These are phyloP conservation scores for Belonocnema kinseyi DNA, from an alignment of 1,140 invertebrate species.

Conservation along the genomic window DNA sequence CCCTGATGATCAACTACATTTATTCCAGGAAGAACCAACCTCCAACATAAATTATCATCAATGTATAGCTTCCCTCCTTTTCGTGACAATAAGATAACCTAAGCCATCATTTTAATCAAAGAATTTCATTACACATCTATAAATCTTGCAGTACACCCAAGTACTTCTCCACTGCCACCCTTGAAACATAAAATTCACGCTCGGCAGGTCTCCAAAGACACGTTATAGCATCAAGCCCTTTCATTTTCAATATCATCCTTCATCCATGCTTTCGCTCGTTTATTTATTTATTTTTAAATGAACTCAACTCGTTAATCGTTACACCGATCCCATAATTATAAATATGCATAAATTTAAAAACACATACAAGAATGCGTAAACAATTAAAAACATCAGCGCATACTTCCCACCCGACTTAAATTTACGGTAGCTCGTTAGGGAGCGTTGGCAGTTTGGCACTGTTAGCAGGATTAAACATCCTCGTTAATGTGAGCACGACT, in stretches of 20 bases:
- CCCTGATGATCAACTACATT: no score
- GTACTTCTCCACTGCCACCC: not conserved
- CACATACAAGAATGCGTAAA: no score
- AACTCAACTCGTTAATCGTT: constrained; percentile 10
- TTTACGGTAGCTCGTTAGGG: not conserved
- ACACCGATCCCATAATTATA: not conserved
- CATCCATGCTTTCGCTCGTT: no score
- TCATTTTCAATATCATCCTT: constrained; percentile 3
- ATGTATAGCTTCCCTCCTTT: no score
- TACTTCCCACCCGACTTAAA: no score
- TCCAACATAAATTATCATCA: no score
- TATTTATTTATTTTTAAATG: not conserved
- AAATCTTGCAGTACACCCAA: not conserved
- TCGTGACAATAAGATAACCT: no score
- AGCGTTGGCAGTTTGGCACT: constrained; percentile 4
- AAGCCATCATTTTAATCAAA: no score
- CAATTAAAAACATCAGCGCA: no score
- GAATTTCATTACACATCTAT: no score
- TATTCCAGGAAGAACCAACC: no score
- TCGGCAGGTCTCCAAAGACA: no score
- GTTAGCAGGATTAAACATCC: constrained; percentile 13
- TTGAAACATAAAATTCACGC: constrained; percentile 2
- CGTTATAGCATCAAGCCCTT: not conserved
- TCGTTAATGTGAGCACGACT: not conserved
- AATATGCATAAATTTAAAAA: constrained; percentile 4